Evolutionary conservation across 2,888 invertebrate genomes (phyloP).

Genomic region (Cataglyphis cursor): DNA sequence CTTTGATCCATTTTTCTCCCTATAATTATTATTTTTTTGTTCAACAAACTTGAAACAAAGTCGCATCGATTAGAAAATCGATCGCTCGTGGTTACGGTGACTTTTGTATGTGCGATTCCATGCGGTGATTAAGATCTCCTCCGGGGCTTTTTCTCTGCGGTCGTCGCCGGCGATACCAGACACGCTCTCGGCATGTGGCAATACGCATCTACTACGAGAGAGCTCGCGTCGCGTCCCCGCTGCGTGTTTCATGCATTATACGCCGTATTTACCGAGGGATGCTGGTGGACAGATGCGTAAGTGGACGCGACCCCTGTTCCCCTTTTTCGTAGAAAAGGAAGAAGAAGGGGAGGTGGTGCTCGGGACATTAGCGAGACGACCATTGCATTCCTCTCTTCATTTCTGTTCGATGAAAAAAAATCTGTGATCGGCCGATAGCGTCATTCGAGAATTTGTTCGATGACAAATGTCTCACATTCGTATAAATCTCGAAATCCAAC

Average conservation of each 20-base stretch:
- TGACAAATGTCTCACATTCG: slow-evolving; percentile 7
- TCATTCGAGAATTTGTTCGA: slow-evolving; percentile 14
- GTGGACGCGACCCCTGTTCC: slow-evolving; percentile 79
- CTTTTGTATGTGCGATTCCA: slow-evolving; percentile 40
- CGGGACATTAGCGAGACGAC: slow-evolving; percentile 45
- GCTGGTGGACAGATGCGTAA: slow-evolving; percentile 86
- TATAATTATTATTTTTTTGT: slow-evolving; percentile 29
- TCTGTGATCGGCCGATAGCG: slow-evolving; percentile 26
- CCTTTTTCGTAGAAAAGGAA: not conserved
- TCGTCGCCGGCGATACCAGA: slow-evolving; percentile 52
- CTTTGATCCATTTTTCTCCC: not conserved
- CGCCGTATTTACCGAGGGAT: slow-evolving; percentile 80
- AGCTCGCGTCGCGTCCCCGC: slow-evolving; percentile 63
- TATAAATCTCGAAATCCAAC: not conserved
- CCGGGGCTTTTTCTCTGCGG: slow-evolving; percentile 43
- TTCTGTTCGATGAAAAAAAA: slow-evolving; percentile 29
- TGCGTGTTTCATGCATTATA: slow-evolving; percentile 68
- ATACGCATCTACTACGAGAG: slow-evolving; percentile 41
- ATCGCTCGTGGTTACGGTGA: slow-evolving; percentile 38
- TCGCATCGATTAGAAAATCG: slow-evolving; percentile 18
- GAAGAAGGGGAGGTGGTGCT: not conserved
- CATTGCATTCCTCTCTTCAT: slow-evolving; percentile 61
- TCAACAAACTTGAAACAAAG: not conserved
- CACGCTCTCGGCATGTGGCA: slow-evolving; percentile 74
- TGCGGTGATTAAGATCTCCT: slow-evolving; percentile 72